These are phyloP conservation scores for Pogonomyrmex barbatus DNA, from an alignment of 1,140 invertebrate species.

Conservation along the genomic window DNA sequence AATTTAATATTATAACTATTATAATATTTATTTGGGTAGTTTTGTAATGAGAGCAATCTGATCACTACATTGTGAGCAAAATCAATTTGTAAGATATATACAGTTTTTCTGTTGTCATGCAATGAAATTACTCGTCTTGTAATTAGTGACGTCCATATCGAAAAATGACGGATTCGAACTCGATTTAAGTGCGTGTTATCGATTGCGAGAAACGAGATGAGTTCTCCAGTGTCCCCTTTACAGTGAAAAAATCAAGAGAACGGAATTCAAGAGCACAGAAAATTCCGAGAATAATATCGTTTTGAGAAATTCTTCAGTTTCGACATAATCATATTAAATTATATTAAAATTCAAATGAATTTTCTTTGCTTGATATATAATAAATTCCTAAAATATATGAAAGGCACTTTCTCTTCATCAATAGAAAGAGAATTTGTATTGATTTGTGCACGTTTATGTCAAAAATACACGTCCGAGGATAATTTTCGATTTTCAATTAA, in stretches of 20 bases:
- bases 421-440: neutral
- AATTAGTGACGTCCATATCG: neutral
- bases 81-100: slow-evolving; percentile 9
- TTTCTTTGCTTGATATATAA: neutral
- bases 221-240: neutral
- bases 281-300: slow-evolving; percentile 16
- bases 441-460: neutral
- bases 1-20: neutral
- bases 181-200: neutral
- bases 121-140: neutral
- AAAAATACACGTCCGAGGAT: neutral
- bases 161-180: slow-evolving; percentile 4
- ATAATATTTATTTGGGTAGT: neutral
- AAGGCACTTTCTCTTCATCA: neutral
- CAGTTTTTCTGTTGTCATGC: neutral
- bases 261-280: neutral
- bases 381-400: neutral
- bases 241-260: neutral
- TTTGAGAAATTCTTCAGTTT: neutral
- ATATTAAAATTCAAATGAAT: neutral
- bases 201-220: neutral
- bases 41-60: neutral
- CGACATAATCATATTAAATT: neutral
- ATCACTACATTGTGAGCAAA: neutral
- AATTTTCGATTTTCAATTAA: neutral